Percentiles rank a stretch among this genome's conserved stretches.
These are phyloP conservation scores for Phorcus lineatus DNA, from an alignment of 2,888 invertebrate species.

Conservation along the genomic window DNA sequence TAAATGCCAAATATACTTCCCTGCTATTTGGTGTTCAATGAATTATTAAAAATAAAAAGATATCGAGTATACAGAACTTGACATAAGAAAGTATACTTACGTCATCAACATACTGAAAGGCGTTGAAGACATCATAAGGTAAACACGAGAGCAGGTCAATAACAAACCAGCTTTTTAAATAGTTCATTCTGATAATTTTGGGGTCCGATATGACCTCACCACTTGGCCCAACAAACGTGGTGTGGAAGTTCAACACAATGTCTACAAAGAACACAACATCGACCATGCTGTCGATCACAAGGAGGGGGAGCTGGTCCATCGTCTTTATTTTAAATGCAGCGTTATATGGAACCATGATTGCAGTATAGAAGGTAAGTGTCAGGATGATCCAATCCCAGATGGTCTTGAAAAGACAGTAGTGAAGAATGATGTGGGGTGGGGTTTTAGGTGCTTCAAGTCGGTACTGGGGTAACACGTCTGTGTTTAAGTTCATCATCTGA, in stretches of 20 bases:
- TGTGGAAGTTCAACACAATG: conserved; percentile 99
- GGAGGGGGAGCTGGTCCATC: conserved; percentile 76
- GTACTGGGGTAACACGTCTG: conserved; percentile 87
- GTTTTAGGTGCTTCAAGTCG: conserved; percentile 98
- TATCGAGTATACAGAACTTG: too few species aligned
- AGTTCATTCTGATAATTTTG: conserved; percentile 85
- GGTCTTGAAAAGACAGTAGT: conserved; percentile 98
- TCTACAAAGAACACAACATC: conserved; percentile 99
- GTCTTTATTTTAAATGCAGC: conserved; percentile 99
- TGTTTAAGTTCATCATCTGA: conserved; percentile 95
- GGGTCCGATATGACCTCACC: conserved; percentile 96
- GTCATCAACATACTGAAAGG: conserved; percentile 98
- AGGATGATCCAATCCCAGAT: conserved; percentile 99
- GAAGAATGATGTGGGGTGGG: conserved; percentile 98
- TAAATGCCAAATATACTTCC: too few species aligned
- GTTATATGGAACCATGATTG: conserved; percentile 98
- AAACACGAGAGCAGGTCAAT: conserved; percentile 98
- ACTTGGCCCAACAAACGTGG: conserved; percentile 95
- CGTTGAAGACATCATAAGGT: conserved; percentile 99
- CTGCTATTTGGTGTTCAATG: neutral
- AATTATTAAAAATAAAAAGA: neutral
- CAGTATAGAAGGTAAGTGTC: conserved; percentile 99
- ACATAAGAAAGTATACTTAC: conserved; percentile 54
- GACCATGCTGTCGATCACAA: conserved; percentile 86
- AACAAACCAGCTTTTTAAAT: conserved; percentile 99